Evolutionary conservation across 1,140 invertebrate species (phyloP), one percentile per base, ranked within the genome.

Genomic region (Heliconius nattereri): DNA sequence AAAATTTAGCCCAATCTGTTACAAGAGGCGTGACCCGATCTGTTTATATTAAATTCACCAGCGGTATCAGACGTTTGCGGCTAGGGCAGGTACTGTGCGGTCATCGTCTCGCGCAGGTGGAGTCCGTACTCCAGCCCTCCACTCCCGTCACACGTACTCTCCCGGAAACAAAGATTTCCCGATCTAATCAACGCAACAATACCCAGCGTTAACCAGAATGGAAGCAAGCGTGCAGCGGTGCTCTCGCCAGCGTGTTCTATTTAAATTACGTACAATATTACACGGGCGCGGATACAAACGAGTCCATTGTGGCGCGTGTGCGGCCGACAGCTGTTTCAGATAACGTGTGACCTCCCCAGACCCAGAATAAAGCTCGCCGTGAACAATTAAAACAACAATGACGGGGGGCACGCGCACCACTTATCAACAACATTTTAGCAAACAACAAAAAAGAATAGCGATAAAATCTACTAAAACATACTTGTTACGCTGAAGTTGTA

Each of bases 121-220:
- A n/a, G n/a, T n/a, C n/a, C 75, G 37, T 77, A 52, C 57, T 71
- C 32, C 73, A 75, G 52, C 29, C 71, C 26, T 66, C 29, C 60
- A 5, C 26, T 66, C 26, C 60, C 29, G 26, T 26, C 60, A 66
- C 60, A 66, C 60, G 6, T 66, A 29, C 26, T 66, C 60, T 29
- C 60, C 26, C 60, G 20, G 71, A 72, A 94, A 93, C 92, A 94
- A 93, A 92, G 90, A 89, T 82, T 76, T 83, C 86, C 90, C 89
- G 90, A 92, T 92, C 91, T 94, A 93, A 93, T 94, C 92, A 93
- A 92, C 89, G 88, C 91, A 92, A 94, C 91, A 94, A 94, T 92
- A 92, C 91, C 87, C 88, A 87, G 86, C 23, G 87, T 88, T 90
- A 90, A 86, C 88, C 86, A 90, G 88, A 91, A 94, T 92, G 90